Evolutionary conservation across 2,888 invertebrate genomes (phyloP).

Genomic region (Drosophila colorata): DNA sequence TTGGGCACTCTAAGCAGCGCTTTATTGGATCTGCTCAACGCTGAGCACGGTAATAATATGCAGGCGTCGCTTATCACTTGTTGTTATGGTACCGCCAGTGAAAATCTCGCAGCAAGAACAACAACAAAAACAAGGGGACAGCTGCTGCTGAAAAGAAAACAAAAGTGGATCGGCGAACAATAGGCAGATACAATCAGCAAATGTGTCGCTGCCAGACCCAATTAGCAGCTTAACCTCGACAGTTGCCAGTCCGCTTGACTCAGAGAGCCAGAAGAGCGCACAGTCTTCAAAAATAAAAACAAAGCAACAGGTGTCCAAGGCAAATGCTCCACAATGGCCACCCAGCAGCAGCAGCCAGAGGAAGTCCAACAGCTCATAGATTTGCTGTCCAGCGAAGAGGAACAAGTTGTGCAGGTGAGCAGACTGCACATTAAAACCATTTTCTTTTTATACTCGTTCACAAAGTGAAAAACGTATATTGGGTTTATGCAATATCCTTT

Average conservation of each 20-base stretch:
- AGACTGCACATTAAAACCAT: background rate
- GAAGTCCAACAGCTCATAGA: constrained; percentile 58
- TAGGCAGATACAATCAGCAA: constrained; percentile 51
- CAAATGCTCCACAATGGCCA: constrained; percentile 30
- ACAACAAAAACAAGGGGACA: constrained; percentile 35
- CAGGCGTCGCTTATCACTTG: constrained; percentile 58
- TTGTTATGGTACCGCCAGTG: constrained; percentile 42
- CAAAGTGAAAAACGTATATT: no score
- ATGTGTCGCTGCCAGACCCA: constrained; percentile 26
- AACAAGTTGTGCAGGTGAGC: constrained; percentile 61
- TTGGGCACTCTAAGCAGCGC: constrained; percentile 26
- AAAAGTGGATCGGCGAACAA: constrained; percentile 50
- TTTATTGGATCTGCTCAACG: constrained; percentile 35
- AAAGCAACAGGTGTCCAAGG: constrained; percentile 49
- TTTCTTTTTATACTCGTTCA: no score
- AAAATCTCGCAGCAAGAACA: constrained; percentile 32
- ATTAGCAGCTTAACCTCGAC: constrained; percentile 32
- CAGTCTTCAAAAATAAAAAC: constrained; percentile 1
- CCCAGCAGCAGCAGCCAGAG: constrained; percentile 51
- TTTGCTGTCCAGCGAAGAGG: constrained; percentile 58
- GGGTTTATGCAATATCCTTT: no score
- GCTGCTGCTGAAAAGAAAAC: constrained; percentile 40
- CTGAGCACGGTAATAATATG: constrained; percentile 55
- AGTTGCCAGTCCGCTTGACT: constrained; percentile 19
- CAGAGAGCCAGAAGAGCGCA: background rate